A percentile compares a stretch with the other conserved stretches of the same genome.
These are phyloP conservation scores for Sus scrofa DNA, from an alignment of 2,113 vertebrate species.

Conservation along the genomic window T2T-Sscrofa CM000824.6:188136001-188136500, in stretches of 20 bases:
- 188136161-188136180: background rate
- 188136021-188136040: conserved; percentile 25
- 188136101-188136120: background rate
- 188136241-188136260: conserved; percentile 11
- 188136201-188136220: conserved; percentile 16
- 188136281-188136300: background rate
- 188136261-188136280: background rate
- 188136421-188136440: no score
- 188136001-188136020: background rate
- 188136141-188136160: conserved; percentile 28
- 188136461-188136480: no score
- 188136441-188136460: no score
- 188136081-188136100: background rate
- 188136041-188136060: background rate
- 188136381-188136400: background rate
- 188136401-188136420: background rate
- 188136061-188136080: background rate
- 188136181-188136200: background rate
- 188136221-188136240: background rate
- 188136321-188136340: background rate
- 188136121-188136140: background rate
- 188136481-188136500: no score
- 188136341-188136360: background rate
- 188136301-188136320: conserved; percentile 3
- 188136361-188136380: background rate